Percentiles rank a stretch among this genome's conserved stretches.
phyloP scores from a whole-genome alignment of 2,888 invertebrate species.

The Pseudoips prasinana region DNA sequence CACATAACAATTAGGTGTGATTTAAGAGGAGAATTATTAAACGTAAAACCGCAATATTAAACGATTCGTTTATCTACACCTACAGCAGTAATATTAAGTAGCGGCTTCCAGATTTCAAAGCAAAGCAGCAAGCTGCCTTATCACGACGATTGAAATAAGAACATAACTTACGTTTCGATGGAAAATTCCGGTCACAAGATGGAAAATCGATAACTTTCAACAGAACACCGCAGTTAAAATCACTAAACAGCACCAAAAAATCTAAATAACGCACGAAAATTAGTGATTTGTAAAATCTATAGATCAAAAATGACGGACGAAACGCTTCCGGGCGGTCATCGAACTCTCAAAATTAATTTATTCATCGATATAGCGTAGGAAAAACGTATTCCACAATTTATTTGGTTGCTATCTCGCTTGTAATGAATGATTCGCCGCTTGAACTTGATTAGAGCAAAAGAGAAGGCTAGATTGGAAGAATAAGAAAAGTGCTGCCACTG shows the following conservation, averaged over 20 bases:
- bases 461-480: conserved; percentile 3
- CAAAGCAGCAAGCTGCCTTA: conserved; percentile 28
- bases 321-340: conserved; percentile 60
- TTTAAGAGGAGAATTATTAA: too few relatives aligned
- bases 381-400: conserved; percentile 8
- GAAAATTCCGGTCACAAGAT: conserved; percentile 17
- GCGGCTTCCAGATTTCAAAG: conserved; percentile 41
- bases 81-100: conserved; percentile 2
- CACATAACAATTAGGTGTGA: too few relatives aligned
- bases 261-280: conserved; percentile 33
- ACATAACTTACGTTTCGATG: conserved; percentile 39
- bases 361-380: conserved; percentile 16
- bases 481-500: conserved; percentile 8
- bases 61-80: too few relatives aligned
- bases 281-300: conserved; percentile 51
- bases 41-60: too few relatives aligned
- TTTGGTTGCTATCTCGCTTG: conserved; percentile 17
- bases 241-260: conserved; percentile 34
- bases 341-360: conserved; percentile 42
- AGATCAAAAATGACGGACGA: conserved; percentile 68
- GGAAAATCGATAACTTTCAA: conserved; percentile 26
- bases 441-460: conserved; percentile 4
- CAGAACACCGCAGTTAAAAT: conserved; percentile 23
- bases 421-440: neutral
- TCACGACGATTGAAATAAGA: conserved; percentile 19